Evolutionary conservation across 1,140 invertebrate genomes (phyloP), one percentile per base, ranked within the genome.

Genomic region (Antheraea mylitta): DNA sequence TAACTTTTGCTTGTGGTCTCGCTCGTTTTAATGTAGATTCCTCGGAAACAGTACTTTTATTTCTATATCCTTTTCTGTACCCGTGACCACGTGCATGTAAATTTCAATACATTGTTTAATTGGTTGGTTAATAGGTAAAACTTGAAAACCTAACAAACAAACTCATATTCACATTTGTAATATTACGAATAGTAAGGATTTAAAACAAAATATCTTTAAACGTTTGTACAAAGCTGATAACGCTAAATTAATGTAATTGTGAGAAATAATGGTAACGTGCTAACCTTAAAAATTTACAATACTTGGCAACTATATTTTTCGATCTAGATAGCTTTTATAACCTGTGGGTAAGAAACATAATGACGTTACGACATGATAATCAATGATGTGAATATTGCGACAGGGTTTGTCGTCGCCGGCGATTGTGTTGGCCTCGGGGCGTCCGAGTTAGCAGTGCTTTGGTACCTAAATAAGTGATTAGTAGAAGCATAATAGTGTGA

Each of bases 341-440:
- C 42, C 64, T 76, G 72, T 78, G 77, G 70, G 76, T 78, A 78
- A 73, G 70, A 67, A 76, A 70, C 68, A 75, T 76, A 78, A 76
- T 75, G 63, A 60, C 48, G 69, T 80, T 75, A 72, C 76, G 68
- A 77, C 73, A 78, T 71, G 67, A 74, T 74, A 71, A 74, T 79
- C 70, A 79, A 75, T 69, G 71, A 69, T 81, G 79, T 71, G 78
- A 80, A 75, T 30, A 58, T 45, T 61, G 19, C 59, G 59, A 19
- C 59, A 61, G 11, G 18, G 59, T 30, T 61, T 61, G 64, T 48
- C 45, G 66, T 70, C 68, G 38, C 38, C 11, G 37, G 67, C 64
- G 64, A 69, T 67, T 18, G 18, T 37, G 58, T 58, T 22, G 58
- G 66, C 63, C 63, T 70, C 64, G 64, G 18, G 48, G 58, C 8